A percentile compares a stretch with the other conserved stretches of the same genome.
phyloP scores from a whole-genome alignment of 2,888 invertebrate species.

The Eupithecia subfuscata region DNA sequence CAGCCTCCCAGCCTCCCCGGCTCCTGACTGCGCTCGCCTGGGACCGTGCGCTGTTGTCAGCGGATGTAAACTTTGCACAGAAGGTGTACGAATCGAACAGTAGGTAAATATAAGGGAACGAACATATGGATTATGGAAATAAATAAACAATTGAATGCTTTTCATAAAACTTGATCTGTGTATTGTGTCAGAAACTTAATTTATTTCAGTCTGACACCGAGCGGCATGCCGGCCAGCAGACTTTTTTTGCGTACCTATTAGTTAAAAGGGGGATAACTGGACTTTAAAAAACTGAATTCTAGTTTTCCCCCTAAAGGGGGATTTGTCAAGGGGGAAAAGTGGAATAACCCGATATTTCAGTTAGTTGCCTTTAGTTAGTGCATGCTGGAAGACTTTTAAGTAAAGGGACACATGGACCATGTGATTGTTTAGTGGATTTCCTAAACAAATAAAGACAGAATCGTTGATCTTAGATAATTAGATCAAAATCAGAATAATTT shows the following conservation, averaged over 20 bases:
- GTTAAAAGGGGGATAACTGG: no score
- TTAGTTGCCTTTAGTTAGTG: no score
- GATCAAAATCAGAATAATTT: not conserved
- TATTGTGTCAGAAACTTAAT: not conserved
- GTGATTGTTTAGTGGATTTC: no score
- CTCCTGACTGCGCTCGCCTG: slow-evolving; percentile 30
- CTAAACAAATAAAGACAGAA: not conserved
- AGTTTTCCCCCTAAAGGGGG: no score
- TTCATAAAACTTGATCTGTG: not conserved
- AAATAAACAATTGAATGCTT: not conserved
- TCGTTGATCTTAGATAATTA: not conserved
- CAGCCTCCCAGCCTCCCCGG: no score
- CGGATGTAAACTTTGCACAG: slow-evolving; percentile 17
- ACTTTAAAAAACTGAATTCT: no score
- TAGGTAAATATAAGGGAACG: not conserved
- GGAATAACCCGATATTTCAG: no score
- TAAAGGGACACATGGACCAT: no score
- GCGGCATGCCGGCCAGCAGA: not conserved
- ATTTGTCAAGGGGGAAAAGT: no score
- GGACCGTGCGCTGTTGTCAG: slow-evolving; percentile 17
- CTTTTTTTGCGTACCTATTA: no score
- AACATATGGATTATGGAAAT: not conserved
- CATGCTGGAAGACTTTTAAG: no score
- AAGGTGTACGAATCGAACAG: slow-evolving; percentile 1
- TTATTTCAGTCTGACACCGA: not conserved